Evolutionary conservation across 2,797 vertebrate species (phyloP), one percentile per base, ranked within the genome.

Genomic region (Taenioides sp.): DNA sequence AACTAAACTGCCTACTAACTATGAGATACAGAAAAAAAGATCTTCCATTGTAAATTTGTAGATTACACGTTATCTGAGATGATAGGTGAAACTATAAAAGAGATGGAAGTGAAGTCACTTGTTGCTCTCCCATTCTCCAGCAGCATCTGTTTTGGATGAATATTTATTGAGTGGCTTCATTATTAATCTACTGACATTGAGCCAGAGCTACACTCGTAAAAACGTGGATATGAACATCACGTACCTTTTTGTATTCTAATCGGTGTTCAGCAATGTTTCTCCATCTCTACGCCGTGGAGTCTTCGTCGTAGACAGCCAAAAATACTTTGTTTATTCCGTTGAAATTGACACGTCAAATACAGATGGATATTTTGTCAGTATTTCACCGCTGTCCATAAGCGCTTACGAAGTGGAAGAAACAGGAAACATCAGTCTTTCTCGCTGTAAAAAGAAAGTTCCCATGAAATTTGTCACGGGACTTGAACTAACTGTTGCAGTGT

Each of bases 391-490:
- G 72, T 31, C 67, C 72, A 49, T 60, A 17, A 1, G 65, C 71
- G 77, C n/a, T 67, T 70, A 70, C 77, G 31, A 71, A 70, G n/a
- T 37, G 31, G 65, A 70, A 63, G 69, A 80, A 87, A 72, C 83
- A 91, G 90, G 89, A 92, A 90, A 89, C 86, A 86, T 82, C 77
- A 72, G 77, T 79, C 78, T 84, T 81, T 84, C 81, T 76, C 43
- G 66, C 61, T 31, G 74, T 61, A 77, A 49, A 88, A 92, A 91
- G 52, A 89, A 92, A 91, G 86, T 91, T 88, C 87, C 85, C 78
- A 89, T 87, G 87, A 89, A 84, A 88, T 89, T 87, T 82, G 93
- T 94, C 93, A 94, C 92, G 93, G 83, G 93, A 94, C 84, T 80
- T 54, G 80, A 69, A 16, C 27, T 18, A 14, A 18, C 20, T 23